A percentile compares a stretch with the other conserved stretches of the same genome.
Conservation (phyloP, 2,888 invertebrate genomes). For the Drosophila neotestacea region DNA sequence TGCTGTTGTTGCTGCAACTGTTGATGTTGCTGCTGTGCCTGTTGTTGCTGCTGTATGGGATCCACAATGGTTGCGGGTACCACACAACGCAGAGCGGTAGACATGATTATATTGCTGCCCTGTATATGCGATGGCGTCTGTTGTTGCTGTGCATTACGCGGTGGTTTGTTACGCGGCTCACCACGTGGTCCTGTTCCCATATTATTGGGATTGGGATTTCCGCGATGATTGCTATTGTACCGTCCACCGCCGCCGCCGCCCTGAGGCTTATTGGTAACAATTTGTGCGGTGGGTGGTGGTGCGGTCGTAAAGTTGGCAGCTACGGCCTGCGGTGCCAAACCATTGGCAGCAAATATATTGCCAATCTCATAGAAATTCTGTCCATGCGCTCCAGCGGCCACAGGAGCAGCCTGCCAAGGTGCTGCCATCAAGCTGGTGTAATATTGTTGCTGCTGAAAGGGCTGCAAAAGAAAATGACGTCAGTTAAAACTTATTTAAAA, state of each 20-base stretch:
- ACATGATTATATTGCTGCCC: conserved; percentile 69
- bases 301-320: conserved; percentile 84
- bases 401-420: conserved; percentile 85
- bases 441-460: conserved; percentile 88
- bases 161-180: conserved; percentile 81
- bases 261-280: conserved; percentile 74
- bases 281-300: conserved; percentile 77
- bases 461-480: conserved; percentile 82
- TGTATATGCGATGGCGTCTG: conserved; percentile 67
- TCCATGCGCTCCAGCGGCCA: conserved; percentile 85
- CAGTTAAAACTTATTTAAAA: neutral
- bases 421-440: conserved; percentile 87
- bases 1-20: conserved; percentile 66
- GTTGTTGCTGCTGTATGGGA: conserved; percentile 78
- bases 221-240: conserved; percentile 82
- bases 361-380: conserved; percentile 89
- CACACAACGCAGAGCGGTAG: conserved; percentile 61
- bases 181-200: conserved; percentile 71
- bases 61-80: conserved; percentile 78
- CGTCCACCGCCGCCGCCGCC: conserved; percentile 74
- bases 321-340: conserved; percentile 89
- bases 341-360: conserved; percentile 90
- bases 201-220: conserved; percentile 73
- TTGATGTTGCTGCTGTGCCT: conserved; percentile 69
- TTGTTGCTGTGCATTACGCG: conserved; percentile 68